Evolutionary conservation across 2,797 vertebrate species (phyloP), one percentile per base, ranked within the genome.

Genomic region (Hoplostethus mediterraneus): DNA sequence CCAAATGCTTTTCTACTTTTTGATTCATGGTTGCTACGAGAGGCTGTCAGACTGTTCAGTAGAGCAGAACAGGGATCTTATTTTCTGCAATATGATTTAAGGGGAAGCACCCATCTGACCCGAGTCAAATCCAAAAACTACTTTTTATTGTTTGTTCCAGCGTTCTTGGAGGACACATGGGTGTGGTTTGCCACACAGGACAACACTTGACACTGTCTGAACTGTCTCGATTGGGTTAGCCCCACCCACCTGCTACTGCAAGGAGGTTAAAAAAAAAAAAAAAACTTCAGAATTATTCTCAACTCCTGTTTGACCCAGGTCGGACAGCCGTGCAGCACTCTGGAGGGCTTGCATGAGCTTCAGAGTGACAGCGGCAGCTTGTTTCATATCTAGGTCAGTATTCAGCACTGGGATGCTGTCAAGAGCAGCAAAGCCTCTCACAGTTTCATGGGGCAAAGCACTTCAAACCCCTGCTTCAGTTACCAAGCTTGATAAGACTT

Each of bases 341-440:
- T 11, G 25, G 40, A 60, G n/a, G 10, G 25, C 49, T 31, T 1
- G 36, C 55, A 47, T 57, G 70, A 48, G 64, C 63, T 44, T 57
- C 45, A 71, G 82, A 90, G 78, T 87, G 90, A 91, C 91, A 90
- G 85, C 76, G 4, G 80, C 89, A 89, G 87, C 87, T 75, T 62
- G 73, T 67, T 79, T 86, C 6, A 82, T 85, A 90, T 91, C 67
- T 89, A 49, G 90, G 89, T 92, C 89, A 88, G 57, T 42, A 82
- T 80, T 80, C 65, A 81, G 76, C 53, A 31, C 28, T 7, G 83
- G 55, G 83, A 77, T 55, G 21, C 65, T 66, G 79, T 75, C 80
- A 71, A 2, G 73, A 63, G 21, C n/a, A 31, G 51, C 21, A 31
- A n/a, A 55, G 79, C 31, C 77, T 1, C 65, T 76, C 73, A 73